Evolutionary conservation across 2,888 invertebrate species (phyloP), one percentile per base, ranked within the genome.

Genomic region (Chouioia cunea): DNA sequence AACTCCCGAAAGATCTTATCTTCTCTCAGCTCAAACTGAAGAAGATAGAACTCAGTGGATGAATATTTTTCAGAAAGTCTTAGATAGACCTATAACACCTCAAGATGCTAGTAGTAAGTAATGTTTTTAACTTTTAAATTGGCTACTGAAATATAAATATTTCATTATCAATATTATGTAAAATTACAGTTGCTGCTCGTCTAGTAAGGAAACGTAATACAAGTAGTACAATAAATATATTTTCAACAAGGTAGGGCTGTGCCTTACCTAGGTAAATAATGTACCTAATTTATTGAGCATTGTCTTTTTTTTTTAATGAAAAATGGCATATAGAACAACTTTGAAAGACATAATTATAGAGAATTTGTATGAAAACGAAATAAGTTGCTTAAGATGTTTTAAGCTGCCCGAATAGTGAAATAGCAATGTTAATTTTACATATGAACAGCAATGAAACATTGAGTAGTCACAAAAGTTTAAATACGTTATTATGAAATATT

Each of bases 21-120:
- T 93, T 80, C 86, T 95, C 67, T 93, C 93, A 1, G 93, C 95
- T 16, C 90, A 91, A 75, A 90, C 90, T 1, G 92, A 93, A 78
- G 91, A 92, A 54, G 95, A 95, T 76, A 87, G 94, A 75, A 91
- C 92, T 72, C 90, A 91, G 67, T 96, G 96, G 96, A 92, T 96
- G 68, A 89, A 89, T 48, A 92, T 91, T 36, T 88, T 96, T 75
- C 91, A 93, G 79, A 89, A 89, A 79, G 92, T 95, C 15, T 88
- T 95, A 56, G 92, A 92, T 65, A 88, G 91, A 77, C 93, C 92
- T 0, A 88, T 94, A 53, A 92, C 93, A 14, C 93, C 93, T 6
- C 94, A 94, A 84, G 95, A 95, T 81, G 91, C 90, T 73, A 89
- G 90, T 77, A 90, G 93, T 93, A 82, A 88, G 89, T 75, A 64